Evolutionary conservation across 1,140 invertebrate species (phyloP).

Genomic region (Pemphigus obesinymphae): DNA sequence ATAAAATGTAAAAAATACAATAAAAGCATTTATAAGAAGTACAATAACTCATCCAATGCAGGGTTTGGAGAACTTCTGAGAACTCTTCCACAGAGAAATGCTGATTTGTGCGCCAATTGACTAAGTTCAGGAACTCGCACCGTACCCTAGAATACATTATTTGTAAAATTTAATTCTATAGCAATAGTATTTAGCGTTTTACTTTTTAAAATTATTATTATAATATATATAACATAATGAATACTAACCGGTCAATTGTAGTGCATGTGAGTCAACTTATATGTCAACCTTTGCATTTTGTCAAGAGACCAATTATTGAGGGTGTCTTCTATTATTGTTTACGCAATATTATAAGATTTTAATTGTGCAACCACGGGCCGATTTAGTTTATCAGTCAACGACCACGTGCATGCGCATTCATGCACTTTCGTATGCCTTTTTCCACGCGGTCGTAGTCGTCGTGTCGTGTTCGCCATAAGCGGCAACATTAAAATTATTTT

Average conservation of each 20-base stretch:
- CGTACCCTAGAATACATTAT: slow-evolving; percentile 57
- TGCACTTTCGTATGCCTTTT: too few relatives aligned
- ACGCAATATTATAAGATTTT: too few relatives aligned
- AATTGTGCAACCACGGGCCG: too few relatives aligned
- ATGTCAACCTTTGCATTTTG: neutral
- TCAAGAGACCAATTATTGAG: neutral
- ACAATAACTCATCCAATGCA: neutral
- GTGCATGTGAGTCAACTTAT: neutral
- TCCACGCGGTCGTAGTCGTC: too few relatives aligned
- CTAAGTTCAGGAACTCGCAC: slow-evolving; percentile 78
- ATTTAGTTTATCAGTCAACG: too few relatives aligned
- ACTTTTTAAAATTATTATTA: neutral
- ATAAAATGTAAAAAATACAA: too few relatives aligned
- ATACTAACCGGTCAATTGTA: neutral
- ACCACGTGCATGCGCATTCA: too few relatives aligned
- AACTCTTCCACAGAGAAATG: slow-evolving; percentile 69
- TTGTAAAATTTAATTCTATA: too few relatives aligned
- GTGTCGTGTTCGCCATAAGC: too few relatives aligned
- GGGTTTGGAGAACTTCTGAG: slow-evolving; percentile 56
- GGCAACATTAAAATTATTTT: too few relatives aligned
- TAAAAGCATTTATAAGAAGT: neutral
- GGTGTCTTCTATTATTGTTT: neutral
- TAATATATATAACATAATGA: too few relatives aligned
- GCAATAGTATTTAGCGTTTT: neutral
- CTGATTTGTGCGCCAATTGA: slow-evolving; percentile 81